Conservation (phyloP, 2,797 vertebrate species). For the Tangara arthus region DNA sequence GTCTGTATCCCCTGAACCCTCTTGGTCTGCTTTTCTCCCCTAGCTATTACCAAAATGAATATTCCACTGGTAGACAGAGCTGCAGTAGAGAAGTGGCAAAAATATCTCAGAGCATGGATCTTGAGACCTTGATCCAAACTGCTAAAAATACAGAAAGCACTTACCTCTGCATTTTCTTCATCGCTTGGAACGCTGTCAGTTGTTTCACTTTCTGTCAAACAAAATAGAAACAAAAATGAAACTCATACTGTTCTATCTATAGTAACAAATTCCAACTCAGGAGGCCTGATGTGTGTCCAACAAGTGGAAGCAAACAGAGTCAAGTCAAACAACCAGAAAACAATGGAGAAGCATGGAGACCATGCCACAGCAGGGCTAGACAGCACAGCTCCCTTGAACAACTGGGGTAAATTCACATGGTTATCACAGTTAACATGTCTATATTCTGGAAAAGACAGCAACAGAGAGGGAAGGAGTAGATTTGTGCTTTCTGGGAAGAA, state of each 20-base stretch:
- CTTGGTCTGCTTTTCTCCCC: neutral
- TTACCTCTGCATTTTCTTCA: conserved; percentile 86
- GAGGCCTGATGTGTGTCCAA: neutral
- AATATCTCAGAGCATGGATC: neutral
- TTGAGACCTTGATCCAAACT: neutral
- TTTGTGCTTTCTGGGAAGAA: neutral
- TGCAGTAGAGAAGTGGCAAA: neutral
- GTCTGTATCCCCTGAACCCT: neutral
- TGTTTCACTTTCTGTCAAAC: conserved; percentile 89
- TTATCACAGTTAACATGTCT: neutral
- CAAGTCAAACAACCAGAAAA: neutral
- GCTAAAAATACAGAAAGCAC: conserved; percentile 27
- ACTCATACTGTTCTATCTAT: neutral
- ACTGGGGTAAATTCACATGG: neutral
- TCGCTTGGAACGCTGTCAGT: conserved; percentile 91
- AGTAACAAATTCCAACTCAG: neutral
- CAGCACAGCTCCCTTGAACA: neutral
- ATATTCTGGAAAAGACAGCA: neutral
- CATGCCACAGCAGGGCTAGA: neutral
- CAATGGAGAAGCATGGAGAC: neutral
- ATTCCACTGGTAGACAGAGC: neutral
- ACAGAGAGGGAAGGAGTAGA: neutral
- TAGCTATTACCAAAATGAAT: neutral
- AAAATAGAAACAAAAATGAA: conserved; percentile 58
- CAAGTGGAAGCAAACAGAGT: neutral